Evolutionary conservation across 2,797 vertebrate genomes (phyloP).

Genomic region (Mycteria americana): DNA sequence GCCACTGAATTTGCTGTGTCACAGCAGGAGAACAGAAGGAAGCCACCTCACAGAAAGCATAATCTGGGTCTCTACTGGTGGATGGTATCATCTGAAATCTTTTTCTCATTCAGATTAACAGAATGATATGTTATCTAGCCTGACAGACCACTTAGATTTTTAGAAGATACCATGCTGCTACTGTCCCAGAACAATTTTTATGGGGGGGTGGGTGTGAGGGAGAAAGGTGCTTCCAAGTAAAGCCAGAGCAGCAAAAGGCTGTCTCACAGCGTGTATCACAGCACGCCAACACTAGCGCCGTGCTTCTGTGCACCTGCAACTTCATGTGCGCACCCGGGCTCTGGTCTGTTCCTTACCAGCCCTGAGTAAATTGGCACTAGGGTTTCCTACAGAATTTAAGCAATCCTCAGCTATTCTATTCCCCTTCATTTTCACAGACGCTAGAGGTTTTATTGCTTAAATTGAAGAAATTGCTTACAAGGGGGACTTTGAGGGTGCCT

Average conservation of each 20-base stretch:
- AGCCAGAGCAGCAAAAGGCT: background rate
- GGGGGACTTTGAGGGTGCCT: background rate
- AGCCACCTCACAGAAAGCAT: background rate
- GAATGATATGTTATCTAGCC: background rate
- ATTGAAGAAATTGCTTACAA: background rate
- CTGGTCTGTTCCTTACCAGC: background rate
- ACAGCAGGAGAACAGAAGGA: background rate
- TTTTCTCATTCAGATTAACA: background rate
- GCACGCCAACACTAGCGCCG: too few relatives aligned
- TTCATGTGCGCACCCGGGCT: fast-evolving
- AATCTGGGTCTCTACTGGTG: background rate
- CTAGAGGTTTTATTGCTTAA: background rate
- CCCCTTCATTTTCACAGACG: background rate
- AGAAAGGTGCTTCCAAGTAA: background rate
- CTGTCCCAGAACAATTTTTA: background rate
- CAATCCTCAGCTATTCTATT: background rate
- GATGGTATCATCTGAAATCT: background rate
- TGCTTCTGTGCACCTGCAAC: too few relatives aligned
- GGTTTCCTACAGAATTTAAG: background rate
- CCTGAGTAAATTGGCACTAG: background rate
- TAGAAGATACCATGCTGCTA: background rate
- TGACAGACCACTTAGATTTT: background rate
- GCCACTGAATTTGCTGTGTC: background rate
- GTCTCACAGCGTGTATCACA: fast-evolving
- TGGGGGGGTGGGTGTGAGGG: too few relatives aligned